phyloP scores from a whole-genome alignment of 2,888 invertebrate species.

The Diarsia rubi region DNA sequence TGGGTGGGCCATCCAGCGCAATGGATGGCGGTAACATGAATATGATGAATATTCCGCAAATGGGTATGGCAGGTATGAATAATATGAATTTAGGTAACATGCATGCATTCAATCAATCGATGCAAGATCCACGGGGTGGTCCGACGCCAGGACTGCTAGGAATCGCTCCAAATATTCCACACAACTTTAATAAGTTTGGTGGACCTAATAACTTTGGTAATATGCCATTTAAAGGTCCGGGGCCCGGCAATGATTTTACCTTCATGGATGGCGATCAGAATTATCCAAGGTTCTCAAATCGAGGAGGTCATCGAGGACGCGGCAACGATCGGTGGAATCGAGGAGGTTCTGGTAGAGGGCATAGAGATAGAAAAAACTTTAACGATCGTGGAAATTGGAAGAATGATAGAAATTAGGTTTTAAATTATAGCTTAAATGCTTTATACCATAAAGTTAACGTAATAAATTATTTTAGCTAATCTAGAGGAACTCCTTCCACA shows the following conservation, averaged over 20 bases:
- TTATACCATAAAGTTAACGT: conserved; percentile 61
- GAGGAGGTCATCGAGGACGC: conserved; percentile 86
- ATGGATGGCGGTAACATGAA: conserved; percentile 84
- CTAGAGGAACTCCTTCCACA: conserved; percentile 81
- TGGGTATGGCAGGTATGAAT: conserved; percentile 86
- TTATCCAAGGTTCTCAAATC: conserved; percentile 84
- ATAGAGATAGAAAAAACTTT: conserved; percentile 88
- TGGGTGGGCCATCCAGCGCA: conserved; percentile 74
- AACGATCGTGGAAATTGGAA: conserved; percentile 89
- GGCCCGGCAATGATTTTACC: conserved; percentile 84
- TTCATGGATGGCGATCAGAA: conserved; percentile 86
- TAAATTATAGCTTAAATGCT: conserved; percentile 61
- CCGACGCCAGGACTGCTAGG: conserved; percentile 91
- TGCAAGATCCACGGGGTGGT: conserved; percentile 87
- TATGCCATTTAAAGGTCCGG: conserved; percentile 86
- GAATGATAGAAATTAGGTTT: conserved; percentile 88
- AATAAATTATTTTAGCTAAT: conserved; percentile 77
- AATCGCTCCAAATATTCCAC: conserved; percentile 90
- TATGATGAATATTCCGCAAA: conserved; percentile 85
- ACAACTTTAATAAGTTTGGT: conserved; percentile 86
- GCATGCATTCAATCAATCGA: conserved; percentile 84
- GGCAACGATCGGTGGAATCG: conserved; percentile 88
- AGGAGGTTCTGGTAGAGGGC: conserved; percentile 86
- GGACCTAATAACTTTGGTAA: conserved; percentile 85
- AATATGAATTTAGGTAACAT: conserved; percentile 85